phyloP scores from a whole-genome alignment of 2,797 vertebrate species.

The Aphelocoma californica region DNA sequence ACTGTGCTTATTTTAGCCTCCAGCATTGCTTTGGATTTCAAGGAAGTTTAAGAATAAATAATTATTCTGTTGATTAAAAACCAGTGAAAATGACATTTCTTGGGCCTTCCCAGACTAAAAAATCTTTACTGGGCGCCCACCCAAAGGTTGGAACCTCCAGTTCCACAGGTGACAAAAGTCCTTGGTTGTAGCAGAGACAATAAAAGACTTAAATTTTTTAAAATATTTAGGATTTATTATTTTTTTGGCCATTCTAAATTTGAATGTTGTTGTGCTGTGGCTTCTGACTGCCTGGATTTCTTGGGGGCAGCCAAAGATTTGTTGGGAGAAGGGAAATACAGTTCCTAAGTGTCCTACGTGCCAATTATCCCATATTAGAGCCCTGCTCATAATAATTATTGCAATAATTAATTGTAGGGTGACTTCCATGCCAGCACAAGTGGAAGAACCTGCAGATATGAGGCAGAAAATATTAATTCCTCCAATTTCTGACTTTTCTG shows the following conservation, averaged over 20 bases:
- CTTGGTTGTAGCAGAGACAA: neutral
- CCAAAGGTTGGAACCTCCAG: neutral
- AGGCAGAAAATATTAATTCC: neutral
- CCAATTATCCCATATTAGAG: neutral
- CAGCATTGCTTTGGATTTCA: neutral
- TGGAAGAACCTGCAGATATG: neutral
- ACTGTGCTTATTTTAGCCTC: neutral
- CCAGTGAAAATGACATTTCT: neutral
- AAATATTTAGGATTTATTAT: neutral
- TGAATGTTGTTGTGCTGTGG: neutral
- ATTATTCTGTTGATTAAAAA: neutral
- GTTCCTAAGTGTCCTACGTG: fast-evolving
- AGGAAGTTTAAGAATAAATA: neutral
- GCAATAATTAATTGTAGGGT: neutral
- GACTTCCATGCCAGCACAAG: neutral
- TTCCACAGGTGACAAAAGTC: neutral
- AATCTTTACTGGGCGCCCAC: neutral
- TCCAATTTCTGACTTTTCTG: neutral
- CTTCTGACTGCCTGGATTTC: neutral
- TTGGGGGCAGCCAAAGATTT: neutral
- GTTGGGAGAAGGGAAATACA: neutral
- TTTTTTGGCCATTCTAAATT: neutral
- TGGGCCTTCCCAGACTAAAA: neutral
- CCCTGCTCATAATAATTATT: neutral
- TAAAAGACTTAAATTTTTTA: fast-evolving